Evolutionary conservation across 2,113 vertebrate genomes (phyloP), one percentile per base, ranked within the genome.

Genomic region (Garra rufa): DNA sequence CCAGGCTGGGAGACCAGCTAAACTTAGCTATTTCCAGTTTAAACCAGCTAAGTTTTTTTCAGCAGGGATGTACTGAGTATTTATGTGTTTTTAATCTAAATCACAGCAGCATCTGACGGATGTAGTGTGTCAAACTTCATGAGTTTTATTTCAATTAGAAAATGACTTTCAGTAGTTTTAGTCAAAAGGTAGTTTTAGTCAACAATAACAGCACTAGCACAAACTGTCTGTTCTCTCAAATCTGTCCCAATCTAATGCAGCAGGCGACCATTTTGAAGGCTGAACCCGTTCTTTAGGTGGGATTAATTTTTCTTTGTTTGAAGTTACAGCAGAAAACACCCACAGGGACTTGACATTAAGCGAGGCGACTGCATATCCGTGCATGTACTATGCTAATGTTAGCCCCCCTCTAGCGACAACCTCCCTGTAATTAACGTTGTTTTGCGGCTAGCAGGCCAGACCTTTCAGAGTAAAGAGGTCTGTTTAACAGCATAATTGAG

Each of bases 401-500:
- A 19, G 24, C 55, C 63, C 21, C 84, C 71, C 71, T 87, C 87
- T 87, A 84, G 82, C 71, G 89, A 76, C 78, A 71, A 87, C 85
- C 86, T 85, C 59, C 6, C 30, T 89, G 87, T 92, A 92, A 93
- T 94, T 92, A 93, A 87, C 87, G 87, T 89, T 85, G 48, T 88
- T 89, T 89, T 87, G 88, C 76, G 83, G 86, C 88, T 83, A 50
- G 85, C 76, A 73, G 41, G 76, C 89, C 83, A 78, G 85, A 88
- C 85, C 89, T 91, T 91, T 91, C 89, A 88, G 83, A 87, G 76
- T 78, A 78, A 91, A 88, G 85, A 87, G 91, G 86, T 88, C 21
- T 84, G 88, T 89, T 89, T 90, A 92, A 92, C 88, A 91, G 88
- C 84, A 88, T 92, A 92, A 92, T 92, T 92, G 86, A 85, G 73